Evolutionary conservation across 2,797 vertebrate species (phyloP).

Genomic region (Pelochelys cantorii): DNA sequence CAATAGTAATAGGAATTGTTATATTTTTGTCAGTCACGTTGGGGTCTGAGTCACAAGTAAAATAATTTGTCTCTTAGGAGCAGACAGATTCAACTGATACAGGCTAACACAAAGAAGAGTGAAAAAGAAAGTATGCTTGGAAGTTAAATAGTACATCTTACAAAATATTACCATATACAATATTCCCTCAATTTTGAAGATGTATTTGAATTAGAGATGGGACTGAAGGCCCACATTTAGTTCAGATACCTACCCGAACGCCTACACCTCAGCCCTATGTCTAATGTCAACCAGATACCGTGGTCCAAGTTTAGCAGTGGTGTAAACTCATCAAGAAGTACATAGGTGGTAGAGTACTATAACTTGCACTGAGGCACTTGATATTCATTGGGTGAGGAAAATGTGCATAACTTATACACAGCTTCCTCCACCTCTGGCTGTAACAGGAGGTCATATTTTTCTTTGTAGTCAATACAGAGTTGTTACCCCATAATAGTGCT

Average conservation of each 20-base stretch:
- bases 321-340: rapidly evolving
- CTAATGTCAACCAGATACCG: rapidly evolving
- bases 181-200: rapidly evolving
- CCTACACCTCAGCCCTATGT: rapidly evolving
- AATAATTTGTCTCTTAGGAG: background rate
- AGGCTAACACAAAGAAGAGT: rapidly evolving
- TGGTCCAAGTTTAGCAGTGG: background rate
- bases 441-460: rapidly evolving
- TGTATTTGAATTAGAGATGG: background rate
- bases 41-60: background rate
- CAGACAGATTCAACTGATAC: background rate
- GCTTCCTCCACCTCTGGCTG: background rate
- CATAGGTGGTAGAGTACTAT: background rate
- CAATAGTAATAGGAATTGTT: rapidly evolving
- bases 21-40: rapidly evolving
- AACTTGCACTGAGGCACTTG: background rate
- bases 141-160: background rate
- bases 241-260: background rate
- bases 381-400: background rate
- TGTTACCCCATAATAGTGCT: background rate
- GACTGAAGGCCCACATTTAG: rapidly evolving
- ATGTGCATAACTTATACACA: background rate
- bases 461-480: background rate
- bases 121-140: background rate
- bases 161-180: background rate